Evolutionary conservation across 2,797 vertebrate genomes (phyloP).

Genomic region (Tachyglossus aculeatus): DNA sequence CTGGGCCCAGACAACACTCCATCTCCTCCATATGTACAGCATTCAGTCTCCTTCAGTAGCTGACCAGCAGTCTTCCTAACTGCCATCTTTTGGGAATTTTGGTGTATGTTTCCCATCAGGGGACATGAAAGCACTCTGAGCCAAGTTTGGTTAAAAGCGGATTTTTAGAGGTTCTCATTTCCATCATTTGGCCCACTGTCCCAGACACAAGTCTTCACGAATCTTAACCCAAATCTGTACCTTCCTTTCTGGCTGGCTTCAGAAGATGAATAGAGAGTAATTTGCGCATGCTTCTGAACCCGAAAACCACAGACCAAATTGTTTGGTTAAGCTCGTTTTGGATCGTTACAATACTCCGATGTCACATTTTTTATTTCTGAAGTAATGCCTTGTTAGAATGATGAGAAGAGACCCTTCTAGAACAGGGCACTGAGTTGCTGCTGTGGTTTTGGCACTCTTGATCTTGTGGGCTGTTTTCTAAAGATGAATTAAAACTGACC

Average conservation of each 20-base stretch:
- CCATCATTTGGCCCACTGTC: neutral
- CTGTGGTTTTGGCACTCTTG: neutral
- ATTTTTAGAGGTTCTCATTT: neutral
- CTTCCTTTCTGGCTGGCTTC: constrained; percentile 16
- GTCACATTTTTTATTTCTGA: constrained; percentile 2
- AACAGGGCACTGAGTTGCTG: neutral
- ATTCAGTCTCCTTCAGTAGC: neutral
- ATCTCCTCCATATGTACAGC: neutral
- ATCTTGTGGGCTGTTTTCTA: neutral
- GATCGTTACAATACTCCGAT: neutral
- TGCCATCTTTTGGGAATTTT: neutral
- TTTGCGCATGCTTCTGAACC: constrained; percentile 5
- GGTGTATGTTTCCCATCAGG: neutral
- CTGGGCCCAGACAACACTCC: neutral
- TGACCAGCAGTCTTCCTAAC: neutral
- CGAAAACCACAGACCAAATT: neutral
- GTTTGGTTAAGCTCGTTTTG: neutral
- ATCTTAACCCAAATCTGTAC: neutral
- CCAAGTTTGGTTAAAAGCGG: neutral
- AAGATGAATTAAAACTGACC: neutral
- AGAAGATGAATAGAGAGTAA: neutral
- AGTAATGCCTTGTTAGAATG: neutral
- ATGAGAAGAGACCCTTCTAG: neutral
- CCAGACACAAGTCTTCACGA: neutral
- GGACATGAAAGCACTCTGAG: neutral